These are phyloP conservation scores for Acanthosepion esculentum DNA, from an alignment of 2,888 invertebrate genomes.

Conservation along the genomic window DNA sequence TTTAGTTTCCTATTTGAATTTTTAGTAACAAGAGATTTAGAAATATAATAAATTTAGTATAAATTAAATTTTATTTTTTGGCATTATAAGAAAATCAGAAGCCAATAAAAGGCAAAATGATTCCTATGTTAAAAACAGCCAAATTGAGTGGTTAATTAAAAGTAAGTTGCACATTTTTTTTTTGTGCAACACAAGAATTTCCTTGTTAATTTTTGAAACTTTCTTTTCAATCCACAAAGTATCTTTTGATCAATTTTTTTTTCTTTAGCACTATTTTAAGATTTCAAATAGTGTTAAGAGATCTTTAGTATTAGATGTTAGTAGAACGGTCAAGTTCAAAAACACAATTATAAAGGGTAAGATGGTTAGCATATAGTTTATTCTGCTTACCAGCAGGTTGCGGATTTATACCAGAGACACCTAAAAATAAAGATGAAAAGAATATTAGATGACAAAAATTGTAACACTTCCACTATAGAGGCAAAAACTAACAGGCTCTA, in stretches of 20 bases:
- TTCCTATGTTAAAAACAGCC: too few relatives aligned
- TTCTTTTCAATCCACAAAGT: neutral
- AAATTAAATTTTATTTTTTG: too few relatives aligned
- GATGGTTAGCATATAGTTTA: constrained; percentile 12
- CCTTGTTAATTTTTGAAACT: neutral
- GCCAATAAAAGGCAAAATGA: too few relatives aligned
- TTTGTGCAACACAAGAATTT: neutral
- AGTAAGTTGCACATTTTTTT: neutral
- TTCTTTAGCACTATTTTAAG: neutral
- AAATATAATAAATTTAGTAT: too few relatives aligned
- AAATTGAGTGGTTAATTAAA: too few relatives aligned
- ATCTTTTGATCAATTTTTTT: neutral
- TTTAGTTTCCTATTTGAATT: too few relatives aligned
- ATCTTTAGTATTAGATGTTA: neutral
- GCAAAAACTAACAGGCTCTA: constrained; percentile 33
- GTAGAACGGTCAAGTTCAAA: neutral
- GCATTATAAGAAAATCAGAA: too few relatives aligned
- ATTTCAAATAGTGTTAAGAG: neutral
- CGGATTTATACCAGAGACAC: constrained; percentile 33
- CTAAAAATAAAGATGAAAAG: constrained; percentile 23
- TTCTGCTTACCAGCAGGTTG: constrained; percentile 33
- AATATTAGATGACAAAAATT: neutral
- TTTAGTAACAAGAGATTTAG: too few relatives aligned
- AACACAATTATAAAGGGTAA: neutral
- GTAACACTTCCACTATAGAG: neutral